Base-by-base conservation (phyloP, 2,797 vertebrate genomes). In the Halcyon chelicuti region DNA sequence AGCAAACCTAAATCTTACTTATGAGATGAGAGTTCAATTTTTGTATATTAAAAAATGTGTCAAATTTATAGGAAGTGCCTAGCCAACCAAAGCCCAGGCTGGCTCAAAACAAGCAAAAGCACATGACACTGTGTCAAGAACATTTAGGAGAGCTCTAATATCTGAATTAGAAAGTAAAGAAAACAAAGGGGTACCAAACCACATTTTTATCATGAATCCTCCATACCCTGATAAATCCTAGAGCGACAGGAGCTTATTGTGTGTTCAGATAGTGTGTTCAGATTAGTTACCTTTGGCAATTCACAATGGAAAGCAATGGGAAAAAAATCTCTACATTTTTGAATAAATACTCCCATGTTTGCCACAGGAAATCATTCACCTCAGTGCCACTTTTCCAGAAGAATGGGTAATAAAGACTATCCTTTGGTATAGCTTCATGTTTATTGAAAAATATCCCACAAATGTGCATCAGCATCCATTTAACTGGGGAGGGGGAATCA, bases 391-490 rank as follows among this genome's bases (percentile, higher is more conserved):
- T 46, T 12, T 5, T 3, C 3, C 44, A 14, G 19, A 63, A 88
- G 23, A 77, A 47, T 9, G 3, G 5, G 3, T 21, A 83, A 8
- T 40, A 60, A 40, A 61, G 37, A 63, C 8, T 19, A 74, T 47
- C 33, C 52, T 14, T 31, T 44, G 33, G 29, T 55, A 16, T 2
- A 57, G 60, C 18, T 51, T 49, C 7, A 37, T 7, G 20, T 42
- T 61, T 62, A 79, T 51, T 40, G 51, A 67, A 60, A 79, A 72
- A 40, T 17, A 76, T 3, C 26, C 29, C 70, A 51, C 23, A 83
- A 54, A 49, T 0, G 0, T 14, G 5, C 23, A 62, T 8, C 0
- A 0, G 39, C 25, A 44, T 39, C 29, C 57, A 49, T 31, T 39
- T 46, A 83, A 80, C 4, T 39, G 37, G 37, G 37, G 37, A 39